These are phyloP conservation scores for Agrochola macilenta DNA, from an alignment of 2,888 invertebrate species.

Conservation along the genomic window DNA sequence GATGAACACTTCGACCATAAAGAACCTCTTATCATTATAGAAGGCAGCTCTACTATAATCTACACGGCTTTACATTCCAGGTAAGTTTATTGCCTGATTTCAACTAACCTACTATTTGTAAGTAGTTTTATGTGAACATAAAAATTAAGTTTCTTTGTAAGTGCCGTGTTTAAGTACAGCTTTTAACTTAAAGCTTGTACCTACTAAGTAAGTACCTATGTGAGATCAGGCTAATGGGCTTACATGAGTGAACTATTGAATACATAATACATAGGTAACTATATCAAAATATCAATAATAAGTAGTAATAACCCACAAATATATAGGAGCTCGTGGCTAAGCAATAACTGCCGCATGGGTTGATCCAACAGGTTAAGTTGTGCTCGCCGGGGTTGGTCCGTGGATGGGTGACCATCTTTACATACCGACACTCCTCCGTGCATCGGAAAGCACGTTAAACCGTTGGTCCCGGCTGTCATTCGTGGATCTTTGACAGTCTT, in stretches of 20 bases:
- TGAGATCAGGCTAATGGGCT: neutral
- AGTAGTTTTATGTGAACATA: constrained; percentile 65
- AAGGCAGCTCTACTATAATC: constrained; percentile 1
- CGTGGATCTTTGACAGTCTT: neutral
- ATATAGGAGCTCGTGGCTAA: too few relatives aligned
- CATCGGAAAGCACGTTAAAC: too few relatives aligned
- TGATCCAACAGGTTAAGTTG: too few relatives aligned
- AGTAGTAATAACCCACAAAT: too few relatives aligned
- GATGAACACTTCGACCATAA: constrained; percentile 20
- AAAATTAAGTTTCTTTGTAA: constrained; percentile 61
- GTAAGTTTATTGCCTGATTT: constrained; percentile 61
- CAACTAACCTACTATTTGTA: constrained; percentile 58
- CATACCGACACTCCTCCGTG: too few relatives aligned
- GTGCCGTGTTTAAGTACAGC: constrained; percentile 38
- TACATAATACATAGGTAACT: neutral
- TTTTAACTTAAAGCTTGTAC: constrained; percentile 27
- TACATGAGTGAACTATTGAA: neutral
- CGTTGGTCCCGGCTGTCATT: neutral
- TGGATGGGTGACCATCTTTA: too few relatives aligned
- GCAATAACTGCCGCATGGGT: too few relatives aligned
- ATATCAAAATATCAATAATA: neutral
- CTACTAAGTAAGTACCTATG: neutral
- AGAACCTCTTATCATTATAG: too few relatives aligned
- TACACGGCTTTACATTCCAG: constrained; percentile 59
- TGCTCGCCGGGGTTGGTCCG: too few relatives aligned